A percentile compares a stretch with the other conserved stretches of the same genome.
phyloP scores from a whole-genome alignment of 1,140 invertebrate genomes.

The Pseudomyrmex pallidus region DNA sequence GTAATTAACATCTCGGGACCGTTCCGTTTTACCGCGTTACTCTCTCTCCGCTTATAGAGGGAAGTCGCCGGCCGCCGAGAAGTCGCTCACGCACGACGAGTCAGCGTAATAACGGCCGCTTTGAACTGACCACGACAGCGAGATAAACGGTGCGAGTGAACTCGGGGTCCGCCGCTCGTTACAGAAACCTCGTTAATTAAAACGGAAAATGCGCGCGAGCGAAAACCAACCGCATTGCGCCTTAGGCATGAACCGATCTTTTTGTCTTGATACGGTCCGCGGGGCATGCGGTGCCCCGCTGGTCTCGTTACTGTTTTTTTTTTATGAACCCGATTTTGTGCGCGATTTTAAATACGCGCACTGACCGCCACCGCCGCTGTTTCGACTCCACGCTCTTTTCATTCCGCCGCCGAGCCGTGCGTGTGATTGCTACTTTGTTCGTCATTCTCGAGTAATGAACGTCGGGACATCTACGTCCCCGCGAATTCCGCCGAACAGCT shows the following conservation, averaged over 20 bases:
- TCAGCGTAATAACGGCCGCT: slow-evolving; percentile 63
- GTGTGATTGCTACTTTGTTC: slow-evolving; percentile 49
- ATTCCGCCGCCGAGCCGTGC: slow-evolving; percentile 37
- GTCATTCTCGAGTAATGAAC: slow-evolving; percentile 39
- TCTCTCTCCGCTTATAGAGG: slow-evolving; percentile 21
- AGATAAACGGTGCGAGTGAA: slow-evolving; percentile 41
- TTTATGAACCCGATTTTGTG: slow-evolving; percentile 42
- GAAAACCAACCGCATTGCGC: slow-evolving; percentile 49
- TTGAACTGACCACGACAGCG: slow-evolving; percentile 60
- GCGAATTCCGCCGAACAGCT: slow-evolving; percentile 3
- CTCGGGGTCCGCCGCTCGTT: slow-evolving; percentile 17
- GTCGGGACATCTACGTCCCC: slow-evolving; percentile 16
- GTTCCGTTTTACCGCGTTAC: slow-evolving; percentile 47
- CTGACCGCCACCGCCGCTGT: neutral
- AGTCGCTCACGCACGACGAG: slow-evolving; percentile 62
- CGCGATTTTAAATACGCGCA: slow-evolving; percentile 55
- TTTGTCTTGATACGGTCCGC: slow-evolving; percentile 37
- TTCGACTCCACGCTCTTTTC: slow-evolving; percentile 26
- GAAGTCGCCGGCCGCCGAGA: slow-evolving; percentile 40
- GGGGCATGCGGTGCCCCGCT: neutral
- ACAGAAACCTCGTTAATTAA: slow-evolving; percentile 65
- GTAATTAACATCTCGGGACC: slow-evolving; percentile 56
- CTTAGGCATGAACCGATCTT: slow-evolving; percentile 36
- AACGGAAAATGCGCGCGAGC: slow-evolving; percentile 53
- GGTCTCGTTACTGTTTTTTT: slow-evolving; percentile 21